phyloP scores from a whole-genome alignment of 2,113 vertebrate species.

The Hylia prasina region DNA sequence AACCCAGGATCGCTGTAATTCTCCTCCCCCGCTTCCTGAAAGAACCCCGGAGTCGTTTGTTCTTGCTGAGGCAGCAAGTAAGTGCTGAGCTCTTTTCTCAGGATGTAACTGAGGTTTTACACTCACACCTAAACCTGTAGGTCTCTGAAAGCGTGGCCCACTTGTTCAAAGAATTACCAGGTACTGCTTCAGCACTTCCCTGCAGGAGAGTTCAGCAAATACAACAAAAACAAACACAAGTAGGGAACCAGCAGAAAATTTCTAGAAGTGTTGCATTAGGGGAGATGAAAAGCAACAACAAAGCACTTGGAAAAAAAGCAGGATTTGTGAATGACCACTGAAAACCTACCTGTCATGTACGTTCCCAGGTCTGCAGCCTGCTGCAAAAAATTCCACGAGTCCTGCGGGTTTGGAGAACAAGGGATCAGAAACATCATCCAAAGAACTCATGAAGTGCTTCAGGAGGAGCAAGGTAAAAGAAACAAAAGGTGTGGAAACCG shows the following conservation, averaged over 20 bases:
- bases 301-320: neutral
- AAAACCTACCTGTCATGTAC: neutral
- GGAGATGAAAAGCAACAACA: neutral
- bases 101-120: neutral
- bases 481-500: neutral
- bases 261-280: neutral
- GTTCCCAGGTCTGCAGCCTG: constrained; percentile 45
- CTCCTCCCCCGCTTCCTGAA: constrained; percentile 73
- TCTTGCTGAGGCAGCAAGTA: constrained; percentile 73
- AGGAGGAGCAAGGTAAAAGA: constrained; percentile 78
- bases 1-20: constrained; percentile 17
- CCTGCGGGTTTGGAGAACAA: neutral
- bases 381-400: neutral
- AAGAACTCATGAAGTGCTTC: constrained; percentile 65
- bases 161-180: neutral
- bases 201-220: neutral
- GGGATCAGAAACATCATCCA: neutral
- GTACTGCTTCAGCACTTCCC: neutral
- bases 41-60: constrained; percentile 82
- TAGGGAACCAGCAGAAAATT: neutral
- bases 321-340: neutral
- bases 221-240: neutral
- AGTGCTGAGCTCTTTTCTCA: constrained; percentile 22
- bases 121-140: neutral
- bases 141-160: neutral